phyloP scores from a whole-genome alignment of 30 jellyfish, hydroid and myxozoan species.

The Pseudorhiza aurosa region DNA sequence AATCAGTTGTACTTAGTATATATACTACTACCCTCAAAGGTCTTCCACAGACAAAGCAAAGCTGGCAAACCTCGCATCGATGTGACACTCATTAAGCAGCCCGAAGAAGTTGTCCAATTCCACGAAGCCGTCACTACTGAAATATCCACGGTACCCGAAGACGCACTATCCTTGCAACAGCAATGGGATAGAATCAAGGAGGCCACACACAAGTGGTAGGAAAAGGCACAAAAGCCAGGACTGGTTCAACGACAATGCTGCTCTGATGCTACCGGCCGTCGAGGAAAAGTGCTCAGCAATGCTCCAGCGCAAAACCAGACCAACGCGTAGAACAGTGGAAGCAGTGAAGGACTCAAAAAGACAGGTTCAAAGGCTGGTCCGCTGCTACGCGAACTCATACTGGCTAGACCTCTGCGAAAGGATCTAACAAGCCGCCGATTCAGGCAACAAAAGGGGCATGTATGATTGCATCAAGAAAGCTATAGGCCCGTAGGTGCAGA shows the following conservation, averaged over 20 bases:
- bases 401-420: slow-evolving; percentile 38
- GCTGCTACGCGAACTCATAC: slow-evolving; percentile 40
- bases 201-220: not conserved
- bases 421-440: slow-evolving; percentile 17
- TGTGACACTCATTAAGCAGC: not conserved
- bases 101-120: not conserved
- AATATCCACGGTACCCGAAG: too few species aligned
- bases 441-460: slow-evolving; percentile 39
- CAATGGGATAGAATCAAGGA: too few species aligned
- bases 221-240: not conserved
- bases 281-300: slow-evolving; percentile 45
- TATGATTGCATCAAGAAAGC: slow-evolving; percentile 54
- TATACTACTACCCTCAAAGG: not conserved
- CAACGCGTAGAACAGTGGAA: not conserved
- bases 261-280: slow-evolving; percentile 9
- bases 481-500: slow-evolving; percentile 16
- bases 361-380: slow-evolving; percentile 10
- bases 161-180: too few species aligned
- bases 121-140: not conserved
- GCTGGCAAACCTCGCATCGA: not conserved
- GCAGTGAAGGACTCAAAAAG: slow-evolving; percentile 19
- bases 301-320: slow-evolving; percentile 1
- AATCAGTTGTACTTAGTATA: too few species aligned
- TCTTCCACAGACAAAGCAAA: not conserved
- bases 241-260: not conserved